Evolutionary conservation across 1,140 invertebrate genomes (phyloP).

Genomic region (Gryllus bimaculatus): DNA sequence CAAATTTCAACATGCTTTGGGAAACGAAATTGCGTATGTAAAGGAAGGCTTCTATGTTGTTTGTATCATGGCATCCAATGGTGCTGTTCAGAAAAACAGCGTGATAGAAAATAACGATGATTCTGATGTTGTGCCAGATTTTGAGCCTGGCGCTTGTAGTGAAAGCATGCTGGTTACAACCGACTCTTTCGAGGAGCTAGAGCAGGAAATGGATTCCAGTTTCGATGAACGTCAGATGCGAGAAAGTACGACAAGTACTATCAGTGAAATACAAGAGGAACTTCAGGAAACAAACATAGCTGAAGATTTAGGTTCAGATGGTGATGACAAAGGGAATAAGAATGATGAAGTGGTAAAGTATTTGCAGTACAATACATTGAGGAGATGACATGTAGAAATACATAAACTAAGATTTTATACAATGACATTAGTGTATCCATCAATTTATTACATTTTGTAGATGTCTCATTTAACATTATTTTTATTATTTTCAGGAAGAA

Average conservation of each 20-base stretch:
- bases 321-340: slow-evolving; percentile 14
- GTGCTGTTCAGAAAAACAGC: background rate
- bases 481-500: slow-evolving; percentile 31
- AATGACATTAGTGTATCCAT: background rate
- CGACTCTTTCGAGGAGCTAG: slow-evolving; percentile 59
- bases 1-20: too few species aligned
- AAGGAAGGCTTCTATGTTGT: too few species aligned
- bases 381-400: too few species aligned
- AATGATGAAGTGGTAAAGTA: slow-evolving; percentile 21
- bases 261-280: slow-evolving; percentile 46
- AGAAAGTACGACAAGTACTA: slow-evolving; percentile 38
- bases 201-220: slow-evolving; percentile 51
- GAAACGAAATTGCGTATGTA: too few species aligned
- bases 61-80: slow-evolving; percentile 7
- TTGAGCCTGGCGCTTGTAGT: slow-evolving; percentile 44
- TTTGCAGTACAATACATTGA: background rate
- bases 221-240: slow-evolving; percentile 42
- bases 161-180: slow-evolving; percentile 59
- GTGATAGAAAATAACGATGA: slow-evolving; percentile 26
- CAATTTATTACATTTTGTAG: background rate
- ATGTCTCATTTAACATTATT: background rate
- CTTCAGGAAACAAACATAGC: slow-evolving; percentile 30
- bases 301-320: slow-evolving; percentile 18
- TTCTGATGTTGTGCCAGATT: slow-evolving; percentile 33
- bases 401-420: background rate